Evolutionary conservation across 2,113 vertebrate genomes (phyloP), one percentile per base, ranked within the genome.

Genomic region (Megaceryle maxima): DNA sequence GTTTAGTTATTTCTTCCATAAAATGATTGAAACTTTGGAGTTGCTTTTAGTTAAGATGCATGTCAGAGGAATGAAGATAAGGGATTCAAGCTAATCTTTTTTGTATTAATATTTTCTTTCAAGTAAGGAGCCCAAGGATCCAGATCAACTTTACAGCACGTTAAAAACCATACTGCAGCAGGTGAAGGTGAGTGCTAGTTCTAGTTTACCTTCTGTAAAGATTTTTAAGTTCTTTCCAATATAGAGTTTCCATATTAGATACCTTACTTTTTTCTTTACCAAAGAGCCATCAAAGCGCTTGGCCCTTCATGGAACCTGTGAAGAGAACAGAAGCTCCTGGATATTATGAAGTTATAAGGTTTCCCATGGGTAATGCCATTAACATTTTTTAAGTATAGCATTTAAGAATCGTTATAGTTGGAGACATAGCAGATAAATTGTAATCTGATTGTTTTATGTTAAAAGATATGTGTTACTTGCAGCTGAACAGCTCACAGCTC

Each of bases 241-340:
- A 41, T 96, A 91, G 96, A 96, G 97, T 97, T 97, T 95, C 95
- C 90, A 84, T 94, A 97, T 97, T 93, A 97, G 94, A 97, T 90
- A 97, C 97, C 91, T 97, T 98, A 83, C 88, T 96, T 91, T 97
- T 96, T 97, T 97, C 91, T 97, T 94, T 98, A 96, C 96, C 83
- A 95, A 96, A 99, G 99, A 99, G 98, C 97, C 99, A 99, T 97
- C 99, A 99, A 98, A 99, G 99, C 75, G 99, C 99, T 96, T 99
- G 99, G 99, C 99, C 99, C 87, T 99, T 99, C 98, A 99, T 99
- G 99, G 99, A 99, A 98, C 99, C 99, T 10, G 99, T 99, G 97
- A 99, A 99, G 98, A 99, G 99, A 98, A 99, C 99, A 53, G 99
- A 99, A 96, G 99, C 99, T 81, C 99, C 99, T 55, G 99, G 99